Base-by-base conservation (phyloP, 2,888 invertebrate species). In the Baronia brevicornis region DNA sequence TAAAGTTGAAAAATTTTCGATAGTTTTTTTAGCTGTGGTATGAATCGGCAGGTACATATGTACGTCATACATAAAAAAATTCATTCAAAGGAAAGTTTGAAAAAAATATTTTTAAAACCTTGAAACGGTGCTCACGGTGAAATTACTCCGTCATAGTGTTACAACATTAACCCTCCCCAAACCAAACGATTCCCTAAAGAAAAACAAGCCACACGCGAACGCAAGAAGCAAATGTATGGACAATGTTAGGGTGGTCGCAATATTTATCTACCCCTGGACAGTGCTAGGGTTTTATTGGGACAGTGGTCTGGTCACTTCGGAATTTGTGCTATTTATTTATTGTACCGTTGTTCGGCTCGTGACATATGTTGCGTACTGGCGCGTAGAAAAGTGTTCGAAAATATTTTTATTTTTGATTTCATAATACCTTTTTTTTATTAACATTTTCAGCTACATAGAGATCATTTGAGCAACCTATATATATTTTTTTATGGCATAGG, bases 241-340 rank as follows among this genome's bases (percentile, higher is more conserved):
- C 36, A 44, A 43, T 41, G 43, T 44, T 44, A 55, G 49, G 50
- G 48, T 53, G 17, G 30, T 57, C n/a, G 62, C 65, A 72, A 72
- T 73, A 75, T 74, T 74, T 74, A 73, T 75, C 42, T 46, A 57
- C 54, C 60, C 60, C 61, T 48, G 61, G 66, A 52, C 59, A 51
- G 61, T 60, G 57, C 65, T 66, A 55, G 62, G 62, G 62, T 69
- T 79, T 79, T 79, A 79, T 79, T 77, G 77, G 79, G 65, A 65
- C 63, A 56, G 57, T 56, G 61, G 54, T 51, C 65, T 74, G 79
- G 80, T 78, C 80, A 82, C 77, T 80, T 80, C 74, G 80, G 80
- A 79, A 82, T 82, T 73, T 63, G 74, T 47, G 71, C 74, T 75
- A 82, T 82, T 82, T 79, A 80, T 82, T 82, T 82, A 80, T 80